Base-by-base conservation (phyloP, 2,797 vertebrate species). In the Spinus olivaceus region DNA sequence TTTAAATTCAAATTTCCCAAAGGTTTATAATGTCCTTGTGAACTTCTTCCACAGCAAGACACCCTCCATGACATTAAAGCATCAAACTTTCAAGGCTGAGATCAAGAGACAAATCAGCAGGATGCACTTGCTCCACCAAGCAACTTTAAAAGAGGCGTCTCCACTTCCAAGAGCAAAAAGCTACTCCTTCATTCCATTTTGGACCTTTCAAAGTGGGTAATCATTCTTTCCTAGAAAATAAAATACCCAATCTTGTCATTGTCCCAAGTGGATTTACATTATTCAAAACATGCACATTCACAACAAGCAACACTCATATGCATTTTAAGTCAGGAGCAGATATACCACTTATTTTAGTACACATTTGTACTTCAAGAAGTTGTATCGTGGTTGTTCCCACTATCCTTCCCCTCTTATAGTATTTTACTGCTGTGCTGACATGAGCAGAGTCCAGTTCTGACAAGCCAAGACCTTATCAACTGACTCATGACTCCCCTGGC, bases 151-250 rank as follows among this genome's bases (percentile, higher is more conserved):
- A 89, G 87, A 96, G 60, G 65, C 59, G 64, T 90, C 94, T 95
- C 85, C 95, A 61, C 84, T 95, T 95, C 94, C 89, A 95, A 59
- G 5, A 90, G 12, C 42, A 93, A 86, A 92, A 84, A 92, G 57
- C 64, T 89, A 94, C 97, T 91, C 78, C 86, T 94, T 98, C 95
- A 99, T 95, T 99, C 99, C 99, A 99, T 99, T 97, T 99, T 99
- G 76, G 99, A 99, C 88, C 99, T 98, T 98, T 99, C 99, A 70
- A 99, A 98, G 96, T 99, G 99, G 93, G 99, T 99, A 97, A 99
- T 99, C 97, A 99, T 98, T 97, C 99, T 98, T 97, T 99, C 99
- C 99, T 99, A 83, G 10, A 91, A 94, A 60, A 88, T 6, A 95
- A 89, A 82, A 91, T 57, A 74, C 4, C 66, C 88, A 88, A 2